Evolutionary conservation across 2,113 vertebrate species (phyloP).

Genomic region (Oryctolagus cuniculus): DNA sequence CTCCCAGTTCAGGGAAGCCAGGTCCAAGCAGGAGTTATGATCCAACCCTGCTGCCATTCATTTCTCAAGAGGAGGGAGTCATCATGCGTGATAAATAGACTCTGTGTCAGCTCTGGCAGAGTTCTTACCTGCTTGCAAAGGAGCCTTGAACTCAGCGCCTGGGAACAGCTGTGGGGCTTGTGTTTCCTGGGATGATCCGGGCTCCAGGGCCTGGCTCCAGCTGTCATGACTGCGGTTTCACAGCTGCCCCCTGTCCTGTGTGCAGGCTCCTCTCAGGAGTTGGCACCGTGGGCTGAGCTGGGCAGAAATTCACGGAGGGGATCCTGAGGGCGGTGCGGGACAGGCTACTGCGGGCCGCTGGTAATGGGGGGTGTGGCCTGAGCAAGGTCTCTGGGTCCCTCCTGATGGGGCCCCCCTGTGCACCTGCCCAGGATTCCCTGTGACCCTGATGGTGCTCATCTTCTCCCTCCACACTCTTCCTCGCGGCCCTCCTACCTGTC

Average conservation of each 20-base stretch:
- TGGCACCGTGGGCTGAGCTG: neutral
- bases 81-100: neutral
- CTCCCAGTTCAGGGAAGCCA: neutral
- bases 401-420: neutral
- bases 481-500: neutral
- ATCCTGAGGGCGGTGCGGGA: neutral
- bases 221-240: constrained; percentile 59
- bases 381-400: neutral
- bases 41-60: neutral
- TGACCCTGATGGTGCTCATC: no score
- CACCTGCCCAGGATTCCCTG: accelerated
- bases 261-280: neutral
- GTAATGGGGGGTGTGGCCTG: neutral
- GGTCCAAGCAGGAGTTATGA: neutral
- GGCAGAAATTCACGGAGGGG: neutral
- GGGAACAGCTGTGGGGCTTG: constrained; percentile 63
- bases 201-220: neutral
- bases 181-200: neutral
- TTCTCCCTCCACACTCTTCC: neutral
- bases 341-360: neutral
- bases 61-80: constrained; percentile 51
- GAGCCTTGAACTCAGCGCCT: neutral
- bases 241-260: neutral
- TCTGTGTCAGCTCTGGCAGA: constrained; percentile 40
- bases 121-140: neutral